Percentiles rank a stretch among this genome's conserved stretches.
Conservation (phyloP, 2,888 invertebrate species). For the Mesochorus sp. region DNA sequence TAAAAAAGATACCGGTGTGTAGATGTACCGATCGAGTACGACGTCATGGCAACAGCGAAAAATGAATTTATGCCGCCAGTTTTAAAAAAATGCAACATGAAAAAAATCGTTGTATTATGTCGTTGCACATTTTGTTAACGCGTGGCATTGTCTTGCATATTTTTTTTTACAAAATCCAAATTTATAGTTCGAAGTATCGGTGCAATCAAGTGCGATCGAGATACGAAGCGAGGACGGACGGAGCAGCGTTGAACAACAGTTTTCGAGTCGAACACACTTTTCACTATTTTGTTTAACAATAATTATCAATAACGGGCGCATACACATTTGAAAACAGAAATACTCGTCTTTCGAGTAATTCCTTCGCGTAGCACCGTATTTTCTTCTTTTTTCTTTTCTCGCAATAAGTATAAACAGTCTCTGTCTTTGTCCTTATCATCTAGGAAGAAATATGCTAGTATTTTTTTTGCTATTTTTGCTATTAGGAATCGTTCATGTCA, state of each 20-base stretch:
- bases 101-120: not conserved
- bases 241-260: conserved; percentile 13
- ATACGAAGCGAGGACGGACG: not conserved
- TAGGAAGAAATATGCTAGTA: conserved; percentile 43
- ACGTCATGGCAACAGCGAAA: not conserved
- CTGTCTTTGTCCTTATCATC: conserved; percentile 24
- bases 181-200: not conserved
- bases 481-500: conserved; percentile 36
- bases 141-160: no score
- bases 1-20: conserved; percentile 23
- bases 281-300: not conserved
- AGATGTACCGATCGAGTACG: conserved; percentile 9
- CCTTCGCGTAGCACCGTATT: not conserved
- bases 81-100: not conserved
- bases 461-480: conserved; percentile 40
- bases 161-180: not conserved
- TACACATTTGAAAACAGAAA: not conserved
- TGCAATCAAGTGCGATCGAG: not conserved
- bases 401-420: conserved; percentile 58
- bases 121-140: not conserved
- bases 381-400: conserved; percentile 15
- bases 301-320: not conserved
- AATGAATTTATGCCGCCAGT: not conserved
- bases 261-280: conserved; percentile 13
- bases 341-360: not conserved